Base-by-base conservation (phyloP, 35 echinoderm and acorn worm species). In the Eucidaris tribuloides region DNA sequence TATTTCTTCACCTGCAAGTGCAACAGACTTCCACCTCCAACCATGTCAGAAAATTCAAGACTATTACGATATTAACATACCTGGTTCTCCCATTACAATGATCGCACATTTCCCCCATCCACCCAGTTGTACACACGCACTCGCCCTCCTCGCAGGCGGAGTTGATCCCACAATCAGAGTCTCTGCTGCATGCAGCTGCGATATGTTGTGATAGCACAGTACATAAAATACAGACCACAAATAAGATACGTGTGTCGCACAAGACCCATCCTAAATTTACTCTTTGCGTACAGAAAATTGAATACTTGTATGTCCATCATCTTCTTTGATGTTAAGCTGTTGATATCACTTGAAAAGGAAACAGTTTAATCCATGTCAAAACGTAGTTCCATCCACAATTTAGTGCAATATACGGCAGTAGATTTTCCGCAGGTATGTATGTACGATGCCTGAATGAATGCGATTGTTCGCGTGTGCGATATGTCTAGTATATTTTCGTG, bases 271-370 rank as follows among this genome's bases (percentile, higher is more conserved):
- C 68, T 74, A n/a, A 74, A 74, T 74, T 74, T 74, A 40, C 68
- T 74, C 23, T 74, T 74, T 4, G 68, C 68, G 37, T 74, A 74
- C 19, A 74, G 40, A 32, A 74, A 74, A 44, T 40, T 74, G 40
- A 74, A 74, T 44, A 74, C 68, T 44, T 74, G 28, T 14, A 44
- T 41, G 68, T 74, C 68, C 68, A 40, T 74, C 68, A 74, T 74
- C 41, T 74, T 74, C 31, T 41, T 24, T 74, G 61, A 32, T 14
- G 61, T 31, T 64, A 27, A 32, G 25, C 22, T 7, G 3, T 32
- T 15, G 30, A 64, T 31, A 32, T 34, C 61, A 32, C 7, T 59
- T 34, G 9, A 32, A 34, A 64, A 32, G 1, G 61, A 15, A 27
- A 64, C 37, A 64, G 30, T 32, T 64, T 32, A 64, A 15, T 64